A percentile compares a stretch with the other conserved stretches of the same genome.
These are phyloP conservation scores for Bovichtus variegatus DNA, from an alignment of 2,797 vertebrate species.

Conservation along the genomic window DNA sequence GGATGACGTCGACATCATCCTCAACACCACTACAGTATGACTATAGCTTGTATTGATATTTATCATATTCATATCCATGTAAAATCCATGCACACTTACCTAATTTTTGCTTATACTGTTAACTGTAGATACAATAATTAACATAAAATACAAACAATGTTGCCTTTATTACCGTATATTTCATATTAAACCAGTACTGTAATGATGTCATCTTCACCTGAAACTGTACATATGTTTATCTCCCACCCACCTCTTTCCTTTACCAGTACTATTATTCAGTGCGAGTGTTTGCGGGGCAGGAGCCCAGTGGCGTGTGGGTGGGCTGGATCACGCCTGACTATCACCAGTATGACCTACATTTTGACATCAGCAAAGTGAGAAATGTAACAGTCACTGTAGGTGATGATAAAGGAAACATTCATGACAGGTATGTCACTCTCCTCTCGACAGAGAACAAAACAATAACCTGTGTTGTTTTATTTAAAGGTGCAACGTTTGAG, in stretches of 20 bases:
- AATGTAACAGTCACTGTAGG: slow-evolving; percentile 94
- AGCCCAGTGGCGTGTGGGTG: slow-evolving; percentile 92
- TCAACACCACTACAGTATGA: slow-evolving; percentile 93
- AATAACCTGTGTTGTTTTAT: not conserved
- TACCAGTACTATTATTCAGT: slow-evolving; percentile 94
- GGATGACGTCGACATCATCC: slow-evolving; percentile 93
- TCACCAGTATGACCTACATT: slow-evolving; percentile 92
- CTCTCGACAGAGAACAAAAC: not conserved
- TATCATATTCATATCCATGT: not conserved
- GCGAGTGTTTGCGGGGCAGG: slow-evolving; percentile 93
- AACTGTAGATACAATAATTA: not conserved
- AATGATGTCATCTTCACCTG: not conserved
- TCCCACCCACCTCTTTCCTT: slow-evolving; percentile 28
- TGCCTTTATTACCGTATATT: not conserved
- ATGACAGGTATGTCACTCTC: slow-evolving; percentile 88
- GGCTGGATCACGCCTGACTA: slow-evolving; percentile 97
- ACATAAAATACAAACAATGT: not conserved
- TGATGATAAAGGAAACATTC: slow-evolving; percentile 94
- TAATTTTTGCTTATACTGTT: not conserved
- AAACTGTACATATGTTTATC: not conserved
- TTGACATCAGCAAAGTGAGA: slow-evolving; percentile 93
- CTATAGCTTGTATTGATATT: not conserved
- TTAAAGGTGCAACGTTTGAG: too few species aligned
- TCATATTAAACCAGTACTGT: not conserved
- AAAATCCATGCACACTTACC: not conserved